A percentile compares a stretch with the other conserved stretches of the same genome.
Conservation (phyloP, 2,113 vertebrate species). For the Cacatua alba region DNA sequence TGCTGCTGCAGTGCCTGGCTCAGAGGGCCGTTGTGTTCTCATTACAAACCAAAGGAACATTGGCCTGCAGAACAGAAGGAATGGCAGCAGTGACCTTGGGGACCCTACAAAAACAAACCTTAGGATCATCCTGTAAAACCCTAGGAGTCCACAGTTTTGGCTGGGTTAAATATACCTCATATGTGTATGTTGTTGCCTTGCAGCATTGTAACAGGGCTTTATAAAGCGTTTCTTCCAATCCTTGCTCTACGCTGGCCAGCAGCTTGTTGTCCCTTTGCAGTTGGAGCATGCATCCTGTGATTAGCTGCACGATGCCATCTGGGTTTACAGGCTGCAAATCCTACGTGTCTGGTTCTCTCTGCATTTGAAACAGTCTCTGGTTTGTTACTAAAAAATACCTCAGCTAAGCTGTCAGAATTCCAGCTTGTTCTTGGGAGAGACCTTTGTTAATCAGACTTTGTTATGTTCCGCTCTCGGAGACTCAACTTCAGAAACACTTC, state of each 20-base stretch:
- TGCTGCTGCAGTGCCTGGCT: neutral
- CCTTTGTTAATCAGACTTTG: neutral
- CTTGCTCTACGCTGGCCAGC: neutral
- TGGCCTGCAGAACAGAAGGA: neutral
- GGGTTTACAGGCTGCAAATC: neutral
- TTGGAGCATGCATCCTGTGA: neutral
- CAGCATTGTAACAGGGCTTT: neutral
- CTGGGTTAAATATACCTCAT: neutral
- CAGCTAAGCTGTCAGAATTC: neutral
- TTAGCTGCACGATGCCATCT: neutral
- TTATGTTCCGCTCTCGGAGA: rapidly evolving
- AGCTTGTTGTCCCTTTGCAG: neutral
- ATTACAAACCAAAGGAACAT: neutral
- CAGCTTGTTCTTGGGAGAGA: neutral
- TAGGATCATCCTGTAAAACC: neutral
- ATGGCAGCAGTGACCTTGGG: neutral
- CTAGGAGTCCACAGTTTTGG: neutral
- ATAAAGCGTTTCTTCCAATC: neutral
- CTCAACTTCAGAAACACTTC: neutral
- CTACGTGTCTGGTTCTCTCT: neutral
- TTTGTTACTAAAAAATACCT: neutral
- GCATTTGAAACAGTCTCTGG: neutral
- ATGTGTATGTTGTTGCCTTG: rapidly evolving
- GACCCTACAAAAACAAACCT: neutral
- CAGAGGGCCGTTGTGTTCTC: neutral